Conservation (phyloP, 2,113 vertebrate genomes). For the Cephalopholis sonnerati region DNA sequence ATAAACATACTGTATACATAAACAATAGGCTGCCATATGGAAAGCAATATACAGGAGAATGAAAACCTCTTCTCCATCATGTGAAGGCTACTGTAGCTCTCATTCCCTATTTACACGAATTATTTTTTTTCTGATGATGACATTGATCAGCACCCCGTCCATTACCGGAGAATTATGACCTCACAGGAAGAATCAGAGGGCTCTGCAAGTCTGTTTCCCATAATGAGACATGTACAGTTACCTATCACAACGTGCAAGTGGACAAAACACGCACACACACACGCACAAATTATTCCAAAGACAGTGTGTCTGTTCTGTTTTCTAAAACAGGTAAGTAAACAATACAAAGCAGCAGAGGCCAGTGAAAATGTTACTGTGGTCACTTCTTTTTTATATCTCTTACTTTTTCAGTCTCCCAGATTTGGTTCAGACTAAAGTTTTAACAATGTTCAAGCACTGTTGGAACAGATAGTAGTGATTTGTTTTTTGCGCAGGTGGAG, state of each 20-base stretch:
- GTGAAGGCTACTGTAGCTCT: constrained; percentile 11
- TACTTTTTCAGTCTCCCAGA: too few relatives aligned
- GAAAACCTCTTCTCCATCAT: background rate
- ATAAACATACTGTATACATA: background rate
- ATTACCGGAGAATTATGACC: constrained; percentile 48
- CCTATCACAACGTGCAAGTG: constrained; percentile 5
- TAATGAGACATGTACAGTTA: constrained; percentile 50
- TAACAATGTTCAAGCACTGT: too few relatives aligned
- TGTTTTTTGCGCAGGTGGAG: too few relatives aligned
- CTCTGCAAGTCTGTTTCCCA: constrained; percentile 42
- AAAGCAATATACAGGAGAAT: background rate
- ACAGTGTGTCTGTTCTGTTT: too few relatives aligned
- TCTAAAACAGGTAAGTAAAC: too few relatives aligned
- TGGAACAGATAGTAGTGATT: too few relatives aligned
- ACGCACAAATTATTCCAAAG: background rate
- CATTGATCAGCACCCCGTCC: constrained; percentile 45
- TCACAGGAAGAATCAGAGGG: constrained; percentile 69
- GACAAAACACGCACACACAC: background rate
- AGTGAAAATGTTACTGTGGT: too few relatives aligned
- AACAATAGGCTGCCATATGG: background rate
- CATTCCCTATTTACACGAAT: constrained; percentile 7
- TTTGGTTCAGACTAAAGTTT: too few relatives aligned
- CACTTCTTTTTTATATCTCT: too few relatives aligned
- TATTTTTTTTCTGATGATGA: constrained; percentile 39
- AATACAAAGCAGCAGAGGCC: too few relatives aligned